Conservation (phyloP, 2,113 vertebrate species). For the Lathamus discolor region DNA sequence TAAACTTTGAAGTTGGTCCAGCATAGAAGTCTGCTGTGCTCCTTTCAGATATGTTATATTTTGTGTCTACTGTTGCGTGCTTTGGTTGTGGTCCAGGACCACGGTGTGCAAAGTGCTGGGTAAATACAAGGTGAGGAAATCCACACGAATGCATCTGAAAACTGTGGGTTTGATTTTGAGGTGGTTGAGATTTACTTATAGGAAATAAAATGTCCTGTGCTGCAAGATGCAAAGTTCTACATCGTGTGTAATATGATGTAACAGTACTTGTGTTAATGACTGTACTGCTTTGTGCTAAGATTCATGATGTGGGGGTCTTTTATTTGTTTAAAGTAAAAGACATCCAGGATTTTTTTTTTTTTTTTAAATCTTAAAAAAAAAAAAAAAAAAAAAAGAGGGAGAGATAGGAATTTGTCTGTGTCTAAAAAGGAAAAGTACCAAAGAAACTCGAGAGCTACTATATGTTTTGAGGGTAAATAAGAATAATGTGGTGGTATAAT, state of each 20-base stretch:
- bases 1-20: neutral
- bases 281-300: neutral
- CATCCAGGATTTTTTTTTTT: neutral
- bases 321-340: neutral
- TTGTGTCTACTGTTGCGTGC: neutral
- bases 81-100: neutral
- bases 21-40: neutral
- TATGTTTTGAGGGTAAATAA: neutral
- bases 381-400: too few species aligned
- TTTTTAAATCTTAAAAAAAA: too few species aligned
- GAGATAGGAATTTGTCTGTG: neutral
- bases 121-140: neutral
- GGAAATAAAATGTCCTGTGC: neutral
- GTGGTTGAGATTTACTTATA: neutral
- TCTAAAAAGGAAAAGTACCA: neutral
- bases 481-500: neutral
- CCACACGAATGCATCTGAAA: neutral
- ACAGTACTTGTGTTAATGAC: neutral
- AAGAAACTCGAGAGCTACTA: neutral
- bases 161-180: neutral
- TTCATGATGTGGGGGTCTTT: rapidly evolving
- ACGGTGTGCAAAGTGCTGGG: neutral
- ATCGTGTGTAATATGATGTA: neutral
- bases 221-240: neutral
- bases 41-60: neutral